These are phyloP conservation scores for Furnarius figulus DNA, from an alignment of 2,113 vertebrate species.

Conservation along the genomic window DNA sequence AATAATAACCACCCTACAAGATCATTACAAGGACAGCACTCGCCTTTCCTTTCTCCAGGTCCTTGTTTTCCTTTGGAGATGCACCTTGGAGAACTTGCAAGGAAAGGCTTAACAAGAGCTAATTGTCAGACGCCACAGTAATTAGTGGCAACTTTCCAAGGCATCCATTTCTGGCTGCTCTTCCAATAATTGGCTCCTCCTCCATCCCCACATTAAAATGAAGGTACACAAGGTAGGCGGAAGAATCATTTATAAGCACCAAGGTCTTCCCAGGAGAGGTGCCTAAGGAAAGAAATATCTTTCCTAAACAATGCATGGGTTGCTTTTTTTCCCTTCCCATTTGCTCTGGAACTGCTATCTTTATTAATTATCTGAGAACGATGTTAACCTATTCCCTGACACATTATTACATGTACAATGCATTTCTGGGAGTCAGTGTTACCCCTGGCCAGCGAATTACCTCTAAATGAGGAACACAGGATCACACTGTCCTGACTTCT, in stretches of 20 bases:
- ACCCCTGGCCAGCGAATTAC: not conserved
- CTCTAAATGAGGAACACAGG: not conserved
- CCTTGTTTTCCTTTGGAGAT: not conserved
- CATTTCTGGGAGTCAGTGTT: not conserved
- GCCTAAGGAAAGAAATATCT: conserved; percentile 26
- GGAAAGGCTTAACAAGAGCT: conserved; percentile 22
- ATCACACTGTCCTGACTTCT: not conserved
- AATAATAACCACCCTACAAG: not conserved
- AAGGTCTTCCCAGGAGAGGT: conserved; percentile 17
- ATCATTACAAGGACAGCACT: not conserved
- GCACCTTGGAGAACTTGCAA: not conserved
- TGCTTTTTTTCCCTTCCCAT: not conserved
- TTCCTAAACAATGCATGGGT: not conserved
- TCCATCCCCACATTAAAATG: not conserved
- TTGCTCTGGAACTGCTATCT: not conserved
- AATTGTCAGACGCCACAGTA: conserved; percentile 28
- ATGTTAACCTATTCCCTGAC: not conserved
- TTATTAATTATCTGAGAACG: not conserved
- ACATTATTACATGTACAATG: not conserved
- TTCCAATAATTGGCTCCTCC: not conserved
- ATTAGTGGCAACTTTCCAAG: conserved; percentile 43
- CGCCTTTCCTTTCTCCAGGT: not conserved
- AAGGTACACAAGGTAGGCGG: conserved; percentile 23
- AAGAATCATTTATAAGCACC: not conserved
- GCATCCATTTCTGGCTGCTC: conserved; percentile 28